Conservation (phyloP, 2,113 vertebrate genomes). For the Rhinoderma darwinii region DNA sequence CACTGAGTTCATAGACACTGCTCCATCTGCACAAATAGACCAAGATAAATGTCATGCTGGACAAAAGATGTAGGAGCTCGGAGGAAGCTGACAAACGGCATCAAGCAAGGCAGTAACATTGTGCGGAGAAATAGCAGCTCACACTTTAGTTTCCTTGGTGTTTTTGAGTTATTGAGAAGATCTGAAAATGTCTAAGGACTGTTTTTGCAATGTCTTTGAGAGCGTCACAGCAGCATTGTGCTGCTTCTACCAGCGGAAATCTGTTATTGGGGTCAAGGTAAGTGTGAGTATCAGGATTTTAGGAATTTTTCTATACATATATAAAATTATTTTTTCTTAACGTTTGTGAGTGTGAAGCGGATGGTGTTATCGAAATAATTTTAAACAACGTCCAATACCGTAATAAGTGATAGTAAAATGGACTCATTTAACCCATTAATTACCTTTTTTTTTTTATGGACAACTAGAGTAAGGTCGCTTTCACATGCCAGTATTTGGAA, state of each 20-base stretch:
- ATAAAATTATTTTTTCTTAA: too few species aligned
- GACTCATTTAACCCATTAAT: too few species aligned
- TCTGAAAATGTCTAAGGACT: conserved; percentile 85
- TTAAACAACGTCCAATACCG: too few species aligned
- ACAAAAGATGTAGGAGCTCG: conserved; percentile 48
- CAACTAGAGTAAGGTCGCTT: too few species aligned
- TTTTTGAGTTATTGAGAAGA: conserved; percentile 25
- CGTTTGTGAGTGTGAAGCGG: too few species aligned
- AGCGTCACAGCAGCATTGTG: conserved; percentile 86
- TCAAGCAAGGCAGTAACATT: conserved; percentile 44
- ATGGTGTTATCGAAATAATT: too few species aligned
- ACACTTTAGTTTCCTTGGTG: conserved; percentile 43
- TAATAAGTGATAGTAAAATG: too few species aligned
- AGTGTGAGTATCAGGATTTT: conserved; percentile 28
- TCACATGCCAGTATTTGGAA: too few species aligned
- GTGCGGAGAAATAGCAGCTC: not conserved
- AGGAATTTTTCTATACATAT: too few species aligned
- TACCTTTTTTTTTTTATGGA: too few species aligned
- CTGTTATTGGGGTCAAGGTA: conserved; percentile 89
- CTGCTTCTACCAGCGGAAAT: conserved; percentile 92
- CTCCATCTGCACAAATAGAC: conserved; percentile 68
- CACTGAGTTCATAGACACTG: conserved; percentile 67
- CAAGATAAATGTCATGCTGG: conserved; percentile 52
- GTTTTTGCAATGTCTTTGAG: conserved; percentile 75
- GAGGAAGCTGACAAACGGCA: conserved; percentile 7